phyloP scores from a whole-genome alignment of 2,113 vertebrate genomes.

The Pteronura brasiliensis region DNA sequence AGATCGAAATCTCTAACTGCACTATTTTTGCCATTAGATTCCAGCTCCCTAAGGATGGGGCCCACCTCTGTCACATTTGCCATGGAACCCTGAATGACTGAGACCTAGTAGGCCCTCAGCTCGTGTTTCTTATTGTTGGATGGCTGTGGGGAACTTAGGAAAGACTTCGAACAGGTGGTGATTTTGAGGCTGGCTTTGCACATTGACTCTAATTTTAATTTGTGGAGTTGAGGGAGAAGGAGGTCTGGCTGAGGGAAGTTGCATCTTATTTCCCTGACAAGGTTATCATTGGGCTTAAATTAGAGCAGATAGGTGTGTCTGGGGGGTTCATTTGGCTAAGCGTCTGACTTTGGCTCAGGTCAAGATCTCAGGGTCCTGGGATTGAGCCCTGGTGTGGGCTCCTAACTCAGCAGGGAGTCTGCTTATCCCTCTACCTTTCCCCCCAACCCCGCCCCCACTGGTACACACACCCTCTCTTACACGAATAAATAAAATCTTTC shows the following conservation, averaged over 20 bases:
- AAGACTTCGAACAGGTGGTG: not conserved
- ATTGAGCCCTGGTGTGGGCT: not conserved
- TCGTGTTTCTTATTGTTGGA: not conserved
- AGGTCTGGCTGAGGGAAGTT: not conserved
- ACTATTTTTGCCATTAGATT: not conserved
- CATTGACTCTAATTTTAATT: not conserved
- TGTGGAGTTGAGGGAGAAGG: not conserved
- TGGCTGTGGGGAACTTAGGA: not conserved
- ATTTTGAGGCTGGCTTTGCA: not conserved
- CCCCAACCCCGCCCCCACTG: not conserved
- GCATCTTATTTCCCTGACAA: not conserved
- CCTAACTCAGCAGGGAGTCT: not conserved
- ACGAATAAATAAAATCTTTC: not conserved
- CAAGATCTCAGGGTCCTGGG: not conserved
- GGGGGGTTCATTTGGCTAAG: not conserved
- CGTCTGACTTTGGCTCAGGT: not conserved
- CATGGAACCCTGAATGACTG: not conserved
- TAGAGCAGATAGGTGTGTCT: not conserved
- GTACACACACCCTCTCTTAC: not conserved
- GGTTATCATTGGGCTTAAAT: not conserved
- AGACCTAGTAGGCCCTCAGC: not conserved
- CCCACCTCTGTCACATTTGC: not conserved
- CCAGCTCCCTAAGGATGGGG: not conserved
- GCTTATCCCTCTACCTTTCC: not conserved
- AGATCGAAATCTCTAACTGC: not conserved